These are phyloP conservation scores for Sesia bembeciformis DNA, from an alignment of 2,888 invertebrate species.

Conservation along the genomic window DNA sequence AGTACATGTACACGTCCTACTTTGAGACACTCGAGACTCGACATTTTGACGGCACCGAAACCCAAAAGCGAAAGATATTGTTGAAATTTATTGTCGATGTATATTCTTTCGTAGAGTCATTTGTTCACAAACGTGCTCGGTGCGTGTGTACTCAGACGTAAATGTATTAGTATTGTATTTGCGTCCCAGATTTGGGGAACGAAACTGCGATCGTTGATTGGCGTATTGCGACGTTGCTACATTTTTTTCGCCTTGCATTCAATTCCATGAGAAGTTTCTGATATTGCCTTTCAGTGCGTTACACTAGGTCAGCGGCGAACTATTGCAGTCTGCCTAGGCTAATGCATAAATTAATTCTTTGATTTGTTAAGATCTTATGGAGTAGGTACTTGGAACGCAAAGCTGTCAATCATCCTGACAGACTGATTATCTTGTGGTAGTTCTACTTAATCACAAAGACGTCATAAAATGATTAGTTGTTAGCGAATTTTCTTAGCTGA, in stretches of 20 bases:
- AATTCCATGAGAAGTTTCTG: slow-evolving; percentile 64
- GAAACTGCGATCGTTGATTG: slow-evolving; percentile 64
- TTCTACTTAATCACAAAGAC: too few relatives aligned
- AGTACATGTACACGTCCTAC: slow-evolving; percentile 40
- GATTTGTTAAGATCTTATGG: background rate
- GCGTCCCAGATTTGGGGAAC: slow-evolving; percentile 64
- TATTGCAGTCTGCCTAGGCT: background rate
- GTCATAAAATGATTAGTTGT: too few relatives aligned
- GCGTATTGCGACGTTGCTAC: slow-evolving; percentile 61
- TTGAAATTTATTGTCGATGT: slow-evolving; percentile 18
- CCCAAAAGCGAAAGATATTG: slow-evolving; percentile 46
- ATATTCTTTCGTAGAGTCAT: slow-evolving; percentile 43
- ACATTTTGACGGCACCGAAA: slow-evolving; percentile 63
- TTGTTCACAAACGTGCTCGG: slow-evolving; percentile 38
- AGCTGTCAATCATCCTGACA: too few relatives aligned
- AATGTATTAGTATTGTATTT: slow-evolving; percentile 39
- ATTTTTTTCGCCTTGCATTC: slow-evolving; percentile 68
- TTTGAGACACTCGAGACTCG: slow-evolving; percentile 34
- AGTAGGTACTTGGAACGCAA: background rate
- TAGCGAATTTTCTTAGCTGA: too few relatives aligned
- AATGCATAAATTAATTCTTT: background rate
- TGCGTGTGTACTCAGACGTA: slow-evolving; percentile 37
- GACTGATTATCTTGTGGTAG: too few relatives aligned
- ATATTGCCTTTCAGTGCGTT: slow-evolving; percentile 46
- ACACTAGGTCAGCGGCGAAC: slow-evolving; percentile 51